A percentile compares a stretch with the other conserved stretches of the same genome.
Evolutionary conservation across 1,140 invertebrate species (phyloP).

Genomic region (Yoshiicerus persimilis): DNA sequence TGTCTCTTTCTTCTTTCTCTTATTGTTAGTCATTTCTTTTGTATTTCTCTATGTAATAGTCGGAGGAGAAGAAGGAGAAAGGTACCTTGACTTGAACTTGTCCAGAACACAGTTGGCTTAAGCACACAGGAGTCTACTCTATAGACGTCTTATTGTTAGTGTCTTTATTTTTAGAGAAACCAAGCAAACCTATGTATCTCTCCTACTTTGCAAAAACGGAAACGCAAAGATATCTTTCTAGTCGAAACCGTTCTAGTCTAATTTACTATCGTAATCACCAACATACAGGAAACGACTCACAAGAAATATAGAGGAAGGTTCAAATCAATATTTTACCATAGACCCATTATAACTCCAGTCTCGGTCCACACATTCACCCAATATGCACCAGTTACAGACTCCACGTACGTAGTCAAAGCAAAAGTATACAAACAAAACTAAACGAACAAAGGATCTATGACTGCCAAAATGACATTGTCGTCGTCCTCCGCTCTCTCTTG

Average conservation of each 20-base stretch:
- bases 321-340: constrained; percentile 27
- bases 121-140: not conserved
- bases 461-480: not conserved
- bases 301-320: constrained; percentile 28
- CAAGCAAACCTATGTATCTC: not conserved
- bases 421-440: not conserved
- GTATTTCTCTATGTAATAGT: not conserved
- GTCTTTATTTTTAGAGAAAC: not conserved
- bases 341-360: not conserved
- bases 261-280: constrained; percentile 34
- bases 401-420: not conserved
- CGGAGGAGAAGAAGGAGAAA: too few relatives aligned
- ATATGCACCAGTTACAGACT: not conserved
- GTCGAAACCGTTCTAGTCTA: constrained; percentile 6
- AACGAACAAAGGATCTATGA: not conserved
- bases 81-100: not conserved
- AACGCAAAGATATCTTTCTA: not conserved
- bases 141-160: not conserved
- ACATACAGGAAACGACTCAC: not conserved
- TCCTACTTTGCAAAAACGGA: constrained; percentile 1
- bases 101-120: not conserved
- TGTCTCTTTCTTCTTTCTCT: constrained; percentile 3
- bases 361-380: not conserved
- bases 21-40: constrained; percentile 17
- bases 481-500: too few relatives aligned